Evolutionary conservation across 2,113 vertebrate species (phyloP), one percentile per base, ranked within the genome.

Genomic region (Centropus bengalensis): DNA sequence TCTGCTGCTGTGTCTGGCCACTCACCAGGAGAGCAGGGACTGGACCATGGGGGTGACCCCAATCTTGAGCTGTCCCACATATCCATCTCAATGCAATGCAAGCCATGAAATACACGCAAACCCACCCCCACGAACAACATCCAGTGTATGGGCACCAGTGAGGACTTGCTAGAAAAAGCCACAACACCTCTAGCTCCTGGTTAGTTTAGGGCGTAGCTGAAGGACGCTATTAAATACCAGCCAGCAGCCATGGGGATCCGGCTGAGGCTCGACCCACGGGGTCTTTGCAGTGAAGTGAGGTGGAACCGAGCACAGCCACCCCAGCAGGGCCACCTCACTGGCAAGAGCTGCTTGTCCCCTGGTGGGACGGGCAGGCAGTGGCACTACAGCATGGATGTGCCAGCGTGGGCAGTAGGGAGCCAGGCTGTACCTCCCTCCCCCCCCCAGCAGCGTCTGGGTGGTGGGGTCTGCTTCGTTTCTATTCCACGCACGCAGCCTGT

Each of bases 31-130:
- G 4, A 36, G 42, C 64, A 26, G 49, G 21, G 71, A 36, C 8
- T 14, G 49, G 45, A 19, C 68, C n/a, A 0, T 0, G 1, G n/a
- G 6, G 14, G n/a, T 59, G 84, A 33, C 44, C 33, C 2, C 0
- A 1, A 68, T 69, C 32, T 10, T 10, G 28, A 8, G 6, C 33
- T 19, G 67, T 51, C 67, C 9, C 75, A 15, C 64, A 15, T 22
- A 2, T 4, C 51, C 16, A 6, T 13, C 22, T 22, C 3, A 1
- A 12, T 2, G 51, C 17, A 1, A 8, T 2, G 8, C 54, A 38
- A 38, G 21, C 23, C 55, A 6, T 2, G 1, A 0, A 32, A 42
- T 2, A 3, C 12, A 0, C 3, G 10, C 38, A 27, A 77, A 36
- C 8, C 17, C 4, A 0, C 30, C 62, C 68, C 45, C 27, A 2